Conservation (phyloP, 2,113 vertebrate genomes). For the Accipiter virgatus region DNA sequence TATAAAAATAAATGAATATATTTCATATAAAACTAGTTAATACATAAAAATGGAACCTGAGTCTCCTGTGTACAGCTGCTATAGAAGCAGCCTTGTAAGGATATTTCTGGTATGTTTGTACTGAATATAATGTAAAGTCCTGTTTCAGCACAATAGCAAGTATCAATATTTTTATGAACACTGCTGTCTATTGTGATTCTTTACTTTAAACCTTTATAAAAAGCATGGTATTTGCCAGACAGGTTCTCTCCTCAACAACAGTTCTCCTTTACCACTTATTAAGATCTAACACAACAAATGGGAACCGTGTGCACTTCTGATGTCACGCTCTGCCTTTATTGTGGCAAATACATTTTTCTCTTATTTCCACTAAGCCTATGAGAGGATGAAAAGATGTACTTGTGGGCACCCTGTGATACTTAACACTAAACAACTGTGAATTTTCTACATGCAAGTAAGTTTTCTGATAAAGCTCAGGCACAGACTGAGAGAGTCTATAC, state of each 20-base stretch:
- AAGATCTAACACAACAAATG: not conserved
- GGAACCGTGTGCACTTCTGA: fast-evolving
- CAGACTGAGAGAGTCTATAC: not conserved
- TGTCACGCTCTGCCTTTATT: not conserved
- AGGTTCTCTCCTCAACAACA: not conserved
- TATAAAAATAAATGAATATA: not conserved
- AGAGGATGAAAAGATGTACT: not conserved
- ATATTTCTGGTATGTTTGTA: not conserved
- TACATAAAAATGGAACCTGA: not conserved
- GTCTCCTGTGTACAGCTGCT: not conserved
- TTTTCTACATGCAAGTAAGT: not conserved
- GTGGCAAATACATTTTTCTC: not conserved
- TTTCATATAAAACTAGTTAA: not conserved
- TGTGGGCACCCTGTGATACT: not conserved
- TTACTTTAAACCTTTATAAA: not conserved
- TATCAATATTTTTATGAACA: not conserved
- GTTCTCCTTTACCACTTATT: not conserved
- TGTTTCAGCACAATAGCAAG: not conserved
- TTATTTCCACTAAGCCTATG: not conserved
- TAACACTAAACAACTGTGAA: not conserved
- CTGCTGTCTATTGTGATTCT: not conserved
- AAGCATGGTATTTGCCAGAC: not conserved
- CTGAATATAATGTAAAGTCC: not conserved
- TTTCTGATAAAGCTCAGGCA: not conserved
- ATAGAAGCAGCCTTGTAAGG: not conserved